Conservation (phyloP, 1,140 invertebrate genomes). For the Euura lappo region DNA sequence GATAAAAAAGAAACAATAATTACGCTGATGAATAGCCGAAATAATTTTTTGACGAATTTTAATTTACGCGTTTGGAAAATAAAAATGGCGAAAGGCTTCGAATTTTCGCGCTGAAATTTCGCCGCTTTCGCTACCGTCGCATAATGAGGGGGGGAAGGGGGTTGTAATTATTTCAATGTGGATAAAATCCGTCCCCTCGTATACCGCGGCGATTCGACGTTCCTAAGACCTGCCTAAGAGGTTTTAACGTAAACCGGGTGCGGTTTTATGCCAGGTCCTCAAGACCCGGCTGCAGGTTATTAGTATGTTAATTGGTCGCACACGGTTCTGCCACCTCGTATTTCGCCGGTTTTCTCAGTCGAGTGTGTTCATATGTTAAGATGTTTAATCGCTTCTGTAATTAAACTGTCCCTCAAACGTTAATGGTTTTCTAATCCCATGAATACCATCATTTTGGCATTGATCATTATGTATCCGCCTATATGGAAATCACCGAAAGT, state of each 20-base stretch:
- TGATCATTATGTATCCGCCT: no score
- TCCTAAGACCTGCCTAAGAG: conserved; percentile 4
- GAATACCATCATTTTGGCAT: conserved; percentile 55
- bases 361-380: conserved; percentile 58
- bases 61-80: background rate
- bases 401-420: conserved; percentile 63
- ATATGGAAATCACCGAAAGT: no score
- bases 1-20: background rate
- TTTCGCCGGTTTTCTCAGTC: conserved; percentile 35
- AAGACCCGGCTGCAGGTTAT: conserved; percentile 36
- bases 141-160: background rate
- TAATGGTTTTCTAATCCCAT: conserved; percentile 61
- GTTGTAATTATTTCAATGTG: conserved; percentile 10
- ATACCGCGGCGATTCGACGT: conserved; percentile 2
- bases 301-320: conserved; percentile 48
- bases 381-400: conserved; percentile 63
- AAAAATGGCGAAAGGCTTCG: background rate
- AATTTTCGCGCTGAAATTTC: background rate
- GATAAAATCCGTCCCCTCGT: background rate
- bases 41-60: background rate
- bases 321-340: conserved; percentile 38
- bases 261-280: conserved; percentile 21
- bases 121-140: background rate
- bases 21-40: background rate
- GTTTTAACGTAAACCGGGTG: conserved; percentile 3